Conservation (phyloP, 2,113 vertebrate species). For the Ptychochromis oligacanthus region DNA sequence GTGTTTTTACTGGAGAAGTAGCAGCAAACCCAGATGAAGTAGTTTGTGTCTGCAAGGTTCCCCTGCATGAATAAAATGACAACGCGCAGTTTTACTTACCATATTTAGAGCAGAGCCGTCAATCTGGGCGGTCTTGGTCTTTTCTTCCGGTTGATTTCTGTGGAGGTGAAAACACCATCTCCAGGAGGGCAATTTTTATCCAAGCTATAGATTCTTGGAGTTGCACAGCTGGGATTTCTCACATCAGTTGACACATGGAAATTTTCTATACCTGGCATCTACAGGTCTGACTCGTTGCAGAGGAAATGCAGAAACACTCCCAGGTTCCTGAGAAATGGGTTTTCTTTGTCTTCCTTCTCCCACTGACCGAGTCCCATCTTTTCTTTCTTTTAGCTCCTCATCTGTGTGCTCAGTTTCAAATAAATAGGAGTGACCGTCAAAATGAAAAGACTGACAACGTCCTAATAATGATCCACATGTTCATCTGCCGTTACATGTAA, state of each 20-base stretch:
- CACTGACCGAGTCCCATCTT: background rate
- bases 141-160: background rate
- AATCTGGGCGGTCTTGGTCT: background rate
- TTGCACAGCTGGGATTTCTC: background rate
- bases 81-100: background rate
- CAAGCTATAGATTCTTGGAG: background rate
- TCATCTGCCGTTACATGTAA: background rate
- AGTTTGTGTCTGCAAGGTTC: background rate
- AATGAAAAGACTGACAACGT: background rate
- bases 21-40: background rate
- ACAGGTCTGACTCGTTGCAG: background rate
- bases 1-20: background rate
- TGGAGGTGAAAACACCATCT: background rate
- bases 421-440: background rate
- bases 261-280: background rate
- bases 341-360: background rate
- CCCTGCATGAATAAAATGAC: background rate
- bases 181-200: slow-evolving; percentile 3
- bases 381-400: background rate
- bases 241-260: slow-evolving; percentile 10
- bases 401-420: background rate
- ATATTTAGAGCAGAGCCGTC: background rate
- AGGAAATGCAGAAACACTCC: background rate
- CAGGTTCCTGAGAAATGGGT: background rate
- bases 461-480: background rate